phyloP scores from a whole-genome alignment of 2,113 vertebrate genomes.

The Semicossyphus pulcher region DNA sequence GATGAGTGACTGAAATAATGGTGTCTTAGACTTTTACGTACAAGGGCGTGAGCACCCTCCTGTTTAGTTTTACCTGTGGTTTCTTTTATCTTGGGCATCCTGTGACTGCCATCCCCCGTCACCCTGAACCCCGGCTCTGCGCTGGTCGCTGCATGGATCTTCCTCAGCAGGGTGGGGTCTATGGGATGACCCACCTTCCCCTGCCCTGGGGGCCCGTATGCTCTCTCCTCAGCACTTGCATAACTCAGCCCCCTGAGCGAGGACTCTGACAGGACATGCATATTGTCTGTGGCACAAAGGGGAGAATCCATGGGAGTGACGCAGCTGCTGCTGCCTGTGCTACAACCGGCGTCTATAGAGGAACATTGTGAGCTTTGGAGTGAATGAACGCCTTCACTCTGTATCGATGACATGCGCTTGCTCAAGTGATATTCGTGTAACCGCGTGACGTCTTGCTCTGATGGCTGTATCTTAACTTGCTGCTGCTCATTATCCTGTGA shows the following conservation, averaged over 20 bases:
- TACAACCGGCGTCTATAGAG: conserved; percentile 94
- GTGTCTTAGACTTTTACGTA: neutral
- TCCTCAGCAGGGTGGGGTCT: conserved; percentile 89
- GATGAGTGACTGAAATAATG: neutral
- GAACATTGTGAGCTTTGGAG: conserved; percentile 97
- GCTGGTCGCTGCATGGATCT: conserved; percentile 90
- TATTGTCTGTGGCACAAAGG: conserved; percentile 88
- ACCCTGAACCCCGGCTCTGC: conserved; percentile 89
- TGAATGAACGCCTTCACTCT: conserved; percentile 93
- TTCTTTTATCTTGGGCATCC: conserved; percentile 98
- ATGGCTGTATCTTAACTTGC: conserved; percentile 82
- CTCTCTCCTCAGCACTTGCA: conserved; percentile 87
- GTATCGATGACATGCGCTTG: conserved; percentile 95
- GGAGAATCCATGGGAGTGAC: conserved; percentile 94
- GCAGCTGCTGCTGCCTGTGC: conserved; percentile 93
- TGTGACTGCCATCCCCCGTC: conserved; percentile 90
- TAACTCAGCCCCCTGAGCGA: conserved; percentile 87
- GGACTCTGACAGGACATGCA: conserved; percentile 88
- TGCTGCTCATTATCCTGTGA: conserved; percentile 83
- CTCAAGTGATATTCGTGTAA: conserved; percentile 93
- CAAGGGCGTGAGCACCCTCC: conserved; percentile 19
- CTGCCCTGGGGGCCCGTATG: conserved; percentile 83
- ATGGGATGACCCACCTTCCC: conserved; percentile 88
- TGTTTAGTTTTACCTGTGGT: conserved; percentile 96
- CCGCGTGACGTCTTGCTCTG: conserved; percentile 86